A percentile compares a stretch with the other conserved stretches of the same genome.
These are phyloP conservation scores for Meliscaeva auricollis DNA, from an alignment of 2,888 invertebrate species.

Conservation along the genomic window DNA sequence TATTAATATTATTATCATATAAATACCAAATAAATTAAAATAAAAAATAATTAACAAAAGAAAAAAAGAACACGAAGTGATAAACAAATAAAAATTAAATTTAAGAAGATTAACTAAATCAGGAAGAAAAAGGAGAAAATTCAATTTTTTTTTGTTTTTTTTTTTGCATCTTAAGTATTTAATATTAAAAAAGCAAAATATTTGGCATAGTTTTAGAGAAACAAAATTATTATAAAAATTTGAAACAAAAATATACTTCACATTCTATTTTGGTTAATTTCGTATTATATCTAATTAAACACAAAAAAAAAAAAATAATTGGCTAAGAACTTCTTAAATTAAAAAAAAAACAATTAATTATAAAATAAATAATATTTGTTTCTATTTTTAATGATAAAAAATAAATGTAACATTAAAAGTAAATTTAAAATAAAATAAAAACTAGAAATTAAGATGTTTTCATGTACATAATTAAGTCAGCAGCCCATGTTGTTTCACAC, in stretches of 20 bases:
- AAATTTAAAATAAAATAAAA: too few species aligned
- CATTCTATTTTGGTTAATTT: conserved; percentile 62
- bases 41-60: conserved; percentile 18
- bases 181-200: background rate
- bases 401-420: background rate
- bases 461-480: conserved; percentile 62
- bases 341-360: conserved; percentile 30
- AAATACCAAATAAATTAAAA: conserved; percentile 63
- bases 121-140: conserved; percentile 39
- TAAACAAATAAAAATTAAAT: conserved; percentile 38
- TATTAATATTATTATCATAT: background rate
- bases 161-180: conserved; percentile 18
- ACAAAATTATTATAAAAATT: conserved; percentile 25
- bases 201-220: conserved; percentile 31
- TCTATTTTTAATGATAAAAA: conserved; percentile 2
- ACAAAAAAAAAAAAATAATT: conserved; percentile 25
- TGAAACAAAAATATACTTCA: conserved; percentile 33
- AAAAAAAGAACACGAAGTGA: conserved; percentile 72
- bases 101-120: conserved; percentile 27
- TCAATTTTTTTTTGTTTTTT: conserved; percentile 47
- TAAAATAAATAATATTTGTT: conserved; percentile 7
- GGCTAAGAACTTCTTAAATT: conserved; percentile 69
- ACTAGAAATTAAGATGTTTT: conserved; percentile 57
- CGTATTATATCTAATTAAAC: conserved; percentile 27
- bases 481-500: conserved; percentile 69